Conservation (phyloP, 2,797 vertebrate species). For the Aldrovandia affinis region DNA sequence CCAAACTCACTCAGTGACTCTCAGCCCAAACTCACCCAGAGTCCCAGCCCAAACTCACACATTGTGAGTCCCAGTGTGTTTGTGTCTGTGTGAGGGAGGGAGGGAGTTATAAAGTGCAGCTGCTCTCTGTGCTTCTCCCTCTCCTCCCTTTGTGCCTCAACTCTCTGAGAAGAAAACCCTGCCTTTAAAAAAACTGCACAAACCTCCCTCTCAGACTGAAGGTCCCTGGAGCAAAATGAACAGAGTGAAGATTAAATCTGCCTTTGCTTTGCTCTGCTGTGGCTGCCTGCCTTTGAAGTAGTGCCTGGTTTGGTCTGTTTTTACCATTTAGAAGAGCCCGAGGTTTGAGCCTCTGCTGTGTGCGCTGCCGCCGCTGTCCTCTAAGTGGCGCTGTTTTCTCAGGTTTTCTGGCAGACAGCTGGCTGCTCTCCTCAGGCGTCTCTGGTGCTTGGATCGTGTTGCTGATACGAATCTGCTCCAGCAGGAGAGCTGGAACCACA, state of each 20-base stretch:
- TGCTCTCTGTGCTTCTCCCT: not conserved
- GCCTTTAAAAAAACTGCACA: not conserved
- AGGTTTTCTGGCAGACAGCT: conserved; percentile 58
- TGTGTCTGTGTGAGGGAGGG: not conserved
- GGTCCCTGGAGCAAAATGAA: not conserved
- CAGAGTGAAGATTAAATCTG: not conserved
- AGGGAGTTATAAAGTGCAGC: not conserved
- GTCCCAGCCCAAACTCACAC: too few relatives aligned
- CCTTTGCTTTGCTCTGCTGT: not conserved
- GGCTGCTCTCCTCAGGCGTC: not conserved
- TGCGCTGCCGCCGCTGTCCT: conserved; percentile 54
- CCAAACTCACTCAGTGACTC: too few relatives aligned
- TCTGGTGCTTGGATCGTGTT: conserved; percentile 55
- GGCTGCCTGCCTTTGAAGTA: not conserved
- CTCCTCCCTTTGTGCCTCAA: not conserved
- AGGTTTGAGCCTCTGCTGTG: conserved; percentile 39
- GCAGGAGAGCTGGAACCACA: conserved; percentile 47
- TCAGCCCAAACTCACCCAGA: too few relatives aligned
- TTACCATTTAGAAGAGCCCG: not conserved
- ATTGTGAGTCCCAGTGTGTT: not conserved
- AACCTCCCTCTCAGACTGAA: not conserved
- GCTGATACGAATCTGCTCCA: conserved; percentile 68
- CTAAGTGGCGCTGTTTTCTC: conserved; percentile 72
- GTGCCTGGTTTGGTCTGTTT: not conserved
- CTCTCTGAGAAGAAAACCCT: not conserved